phyloP scores from a whole-genome alignment of 2,113 vertebrate genomes.

The Notothenia rossii region DNA sequence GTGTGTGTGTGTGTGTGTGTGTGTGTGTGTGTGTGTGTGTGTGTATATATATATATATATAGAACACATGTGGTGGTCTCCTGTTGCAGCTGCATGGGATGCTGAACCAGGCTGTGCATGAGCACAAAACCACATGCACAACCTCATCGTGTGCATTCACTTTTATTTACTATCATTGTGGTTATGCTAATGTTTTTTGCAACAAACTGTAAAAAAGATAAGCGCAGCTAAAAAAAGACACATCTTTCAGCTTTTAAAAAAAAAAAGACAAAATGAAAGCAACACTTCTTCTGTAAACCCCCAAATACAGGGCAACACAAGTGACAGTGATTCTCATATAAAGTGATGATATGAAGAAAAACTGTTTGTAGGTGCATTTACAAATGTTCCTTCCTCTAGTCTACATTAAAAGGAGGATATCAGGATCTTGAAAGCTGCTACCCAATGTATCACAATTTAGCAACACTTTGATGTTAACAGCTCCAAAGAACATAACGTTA shows the following conservation, averaged over 20 bases:
- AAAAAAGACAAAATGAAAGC: neutral
- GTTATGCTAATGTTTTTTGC: neutral
- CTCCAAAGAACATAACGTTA: neutral
- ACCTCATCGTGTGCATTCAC: neutral
- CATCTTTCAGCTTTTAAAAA: no score
- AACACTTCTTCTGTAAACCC: neutral
- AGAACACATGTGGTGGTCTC: no score
- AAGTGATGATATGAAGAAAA: neutral
- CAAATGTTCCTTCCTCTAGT: neutral
- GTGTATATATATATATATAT: no score
- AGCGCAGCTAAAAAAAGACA: neutral
- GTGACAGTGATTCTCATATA: neutral
- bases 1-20: no score
- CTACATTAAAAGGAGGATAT: neutral
- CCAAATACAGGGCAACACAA: no score
- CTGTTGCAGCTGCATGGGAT: conserved; percentile 22
- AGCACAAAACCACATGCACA: conserved; percentile 10
- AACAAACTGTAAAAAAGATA: conserved; percentile 1
- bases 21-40: neutral
- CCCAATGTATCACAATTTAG: neutral
- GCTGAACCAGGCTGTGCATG: neutral
- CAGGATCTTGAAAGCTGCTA: neutral
- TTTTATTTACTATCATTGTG: neutral
- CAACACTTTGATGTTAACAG: neutral
- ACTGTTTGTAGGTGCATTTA: neutral